Evolutionary conservation across 2,113 vertebrate genomes (phyloP).

Genomic region (Tupaia chinensis): DNA sequence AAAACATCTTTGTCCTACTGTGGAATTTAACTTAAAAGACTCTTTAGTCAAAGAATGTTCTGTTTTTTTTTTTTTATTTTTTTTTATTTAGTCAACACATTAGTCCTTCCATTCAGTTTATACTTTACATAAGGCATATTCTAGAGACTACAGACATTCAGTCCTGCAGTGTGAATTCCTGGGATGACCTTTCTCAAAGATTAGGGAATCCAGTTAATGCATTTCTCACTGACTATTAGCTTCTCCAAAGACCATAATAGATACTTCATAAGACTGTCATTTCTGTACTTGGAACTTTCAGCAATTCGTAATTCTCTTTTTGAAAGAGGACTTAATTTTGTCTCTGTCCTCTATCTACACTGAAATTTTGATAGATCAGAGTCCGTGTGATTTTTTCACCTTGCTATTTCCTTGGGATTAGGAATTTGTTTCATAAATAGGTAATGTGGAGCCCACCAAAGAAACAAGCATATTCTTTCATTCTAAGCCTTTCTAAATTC

Average conservation of each 20-base stretch:
- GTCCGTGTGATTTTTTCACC: not conserved
- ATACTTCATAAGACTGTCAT: not conserved
- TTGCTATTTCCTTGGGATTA: not conserved
- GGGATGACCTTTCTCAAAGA: not conserved
- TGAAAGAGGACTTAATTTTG: not conserved
- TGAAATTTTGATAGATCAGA: constrained; percentile 24
- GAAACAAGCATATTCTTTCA: not conserved
- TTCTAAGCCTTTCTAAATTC: constrained; percentile 15
- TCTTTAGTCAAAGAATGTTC: not conserved
- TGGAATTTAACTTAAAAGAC: not conserved
- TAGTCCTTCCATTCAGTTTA: no score
- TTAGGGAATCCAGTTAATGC: not conserved
- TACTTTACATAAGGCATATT: not conserved
- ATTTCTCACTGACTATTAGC: not conserved
- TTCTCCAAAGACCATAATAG: not conserved
- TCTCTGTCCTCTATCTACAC: not conserved
- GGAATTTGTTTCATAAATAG: constrained; percentile 3
- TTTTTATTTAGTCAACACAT: not conserved
- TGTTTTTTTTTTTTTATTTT: not conserved
- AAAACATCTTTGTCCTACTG: not conserved
- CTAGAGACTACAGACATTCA: not conserved
- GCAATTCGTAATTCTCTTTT: not conserved
- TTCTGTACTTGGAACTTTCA: not conserved
- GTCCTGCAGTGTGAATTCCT: not conserved
- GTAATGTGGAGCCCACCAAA: not conserved